Evolutionary conservation across 2,888 invertebrate genomes (phyloP).

Genomic region (Cephus rjabovi): DNA sequence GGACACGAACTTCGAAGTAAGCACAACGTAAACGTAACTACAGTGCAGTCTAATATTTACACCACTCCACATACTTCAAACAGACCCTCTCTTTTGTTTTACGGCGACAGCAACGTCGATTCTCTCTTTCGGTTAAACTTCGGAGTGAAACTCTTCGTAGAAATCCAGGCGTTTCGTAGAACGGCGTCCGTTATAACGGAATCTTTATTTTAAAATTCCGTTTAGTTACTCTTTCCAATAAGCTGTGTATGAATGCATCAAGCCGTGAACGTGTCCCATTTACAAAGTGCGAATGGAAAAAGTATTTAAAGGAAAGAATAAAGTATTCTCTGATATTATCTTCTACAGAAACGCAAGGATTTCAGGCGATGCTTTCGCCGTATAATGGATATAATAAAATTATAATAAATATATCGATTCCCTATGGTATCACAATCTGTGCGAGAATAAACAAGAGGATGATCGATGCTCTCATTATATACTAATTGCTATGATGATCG

Average conservation of each 20-base stretch:
- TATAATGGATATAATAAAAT: background rate
- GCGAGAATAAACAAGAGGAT: background rate
- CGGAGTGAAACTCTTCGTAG: background rate
- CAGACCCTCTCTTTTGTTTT: background rate
- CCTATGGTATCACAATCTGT: background rate
- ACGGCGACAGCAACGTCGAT: background rate
- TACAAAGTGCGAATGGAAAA: background rate
- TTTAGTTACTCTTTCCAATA: background rate
- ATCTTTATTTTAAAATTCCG: background rate
- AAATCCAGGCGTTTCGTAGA: background rate
- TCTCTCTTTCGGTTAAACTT: background rate
- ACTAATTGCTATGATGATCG: background rate
- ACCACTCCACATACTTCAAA: background rate
- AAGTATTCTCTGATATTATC: background rate
- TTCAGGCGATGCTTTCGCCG: background rate
- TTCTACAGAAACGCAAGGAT: background rate
- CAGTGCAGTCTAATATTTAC: conserved; percentile 11
- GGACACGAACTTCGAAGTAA: background rate
- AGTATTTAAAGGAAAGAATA: background rate
- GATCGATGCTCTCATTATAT: background rate
- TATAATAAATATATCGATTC: background rate
- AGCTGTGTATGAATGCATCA: background rate
- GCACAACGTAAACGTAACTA: background rate
- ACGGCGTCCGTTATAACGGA: background rate
- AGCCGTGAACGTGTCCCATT: background rate